A percentile compares a stretch with the other conserved stretches of the same genome.
Evolutionary conservation across 2,797 vertebrate genomes (phyloP).

Genomic region (Chelmon rostratus): DNA sequence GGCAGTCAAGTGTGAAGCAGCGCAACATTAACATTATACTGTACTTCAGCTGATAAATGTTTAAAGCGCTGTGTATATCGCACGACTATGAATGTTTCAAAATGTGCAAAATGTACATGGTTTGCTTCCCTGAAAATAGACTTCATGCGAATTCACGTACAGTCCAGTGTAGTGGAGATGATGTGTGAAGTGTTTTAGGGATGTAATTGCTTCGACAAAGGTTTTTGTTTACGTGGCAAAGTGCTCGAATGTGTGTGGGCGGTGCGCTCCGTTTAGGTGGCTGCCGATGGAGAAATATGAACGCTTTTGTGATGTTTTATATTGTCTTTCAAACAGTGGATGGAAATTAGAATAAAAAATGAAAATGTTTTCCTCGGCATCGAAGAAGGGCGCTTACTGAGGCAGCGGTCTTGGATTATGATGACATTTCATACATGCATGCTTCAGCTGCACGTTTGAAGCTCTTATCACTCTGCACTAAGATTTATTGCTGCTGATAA

Average conservation of each 20-base stretch:
- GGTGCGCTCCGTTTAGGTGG: background rate
- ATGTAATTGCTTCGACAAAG: background rate
- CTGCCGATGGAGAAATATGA: background rate
- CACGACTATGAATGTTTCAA: slow-evolving; percentile 32
- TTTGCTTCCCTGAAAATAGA: slow-evolving; percentile 3
- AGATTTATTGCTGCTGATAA: too few relatives aligned
- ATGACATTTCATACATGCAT: too few relatives aligned
- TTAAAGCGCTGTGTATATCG: background rate
- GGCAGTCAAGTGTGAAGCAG: slow-evolving; percentile 2
- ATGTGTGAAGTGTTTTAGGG: background rate
- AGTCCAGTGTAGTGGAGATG: background rate
- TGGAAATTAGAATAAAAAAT: too few relatives aligned
- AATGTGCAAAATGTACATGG: background rate
- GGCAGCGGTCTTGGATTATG: too few relatives aligned
- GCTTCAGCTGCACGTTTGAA: too few relatives aligned
- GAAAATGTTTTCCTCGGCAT: too few relatives aligned
- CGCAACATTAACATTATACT: slow-evolving; percentile 20
- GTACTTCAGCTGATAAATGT: slow-evolving; percentile 23
- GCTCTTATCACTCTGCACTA: too few relatives aligned
- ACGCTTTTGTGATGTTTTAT: background rate
- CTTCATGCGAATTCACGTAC: background rate
- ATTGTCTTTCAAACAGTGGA: background rate
- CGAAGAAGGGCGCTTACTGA: too few relatives aligned
- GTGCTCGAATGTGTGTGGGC: background rate
- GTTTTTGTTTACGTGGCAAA: background rate